phyloP scores from a whole-genome alignment of 2,113 vertebrate genomes.

The Odontophorus gujanensis region DNA sequence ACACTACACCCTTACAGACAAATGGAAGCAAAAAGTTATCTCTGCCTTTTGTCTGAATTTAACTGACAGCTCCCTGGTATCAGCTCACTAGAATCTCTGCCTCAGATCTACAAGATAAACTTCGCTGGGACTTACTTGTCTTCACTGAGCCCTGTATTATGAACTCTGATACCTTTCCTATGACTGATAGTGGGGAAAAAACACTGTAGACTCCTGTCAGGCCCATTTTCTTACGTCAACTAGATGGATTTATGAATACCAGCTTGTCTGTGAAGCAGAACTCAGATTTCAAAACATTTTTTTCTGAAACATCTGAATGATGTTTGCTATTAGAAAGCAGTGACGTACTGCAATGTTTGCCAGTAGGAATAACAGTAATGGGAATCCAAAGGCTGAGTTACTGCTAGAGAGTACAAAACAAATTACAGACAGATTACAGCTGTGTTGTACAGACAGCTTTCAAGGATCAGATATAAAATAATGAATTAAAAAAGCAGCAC shows the following conservation, averaged over 20 bases:
- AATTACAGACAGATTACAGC: not conserved
- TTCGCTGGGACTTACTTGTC: not conserved
- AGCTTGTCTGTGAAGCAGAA: not conserved
- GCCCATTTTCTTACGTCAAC: not conserved
- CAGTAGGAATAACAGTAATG: not conserved
- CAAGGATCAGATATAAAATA: not conserved
- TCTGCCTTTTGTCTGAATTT: not conserved
- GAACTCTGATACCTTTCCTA: not conserved
- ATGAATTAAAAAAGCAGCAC: not conserved
- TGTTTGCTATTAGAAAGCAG: not conserved
- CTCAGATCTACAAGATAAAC: not conserved
- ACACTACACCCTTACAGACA: not conserved
- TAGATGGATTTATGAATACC: not conserved
- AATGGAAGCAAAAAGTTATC: not conserved
- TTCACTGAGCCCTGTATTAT: not conserved
- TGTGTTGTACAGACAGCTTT: not conserved
- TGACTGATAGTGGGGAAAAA: not conserved
- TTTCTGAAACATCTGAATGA: not conserved
- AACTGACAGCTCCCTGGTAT: not conserved
- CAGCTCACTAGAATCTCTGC: not conserved
- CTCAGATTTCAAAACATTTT: slow-evolving; percentile 7
- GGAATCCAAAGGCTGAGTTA: not conserved
- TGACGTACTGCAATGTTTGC: not conserved
- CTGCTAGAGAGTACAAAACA: not conserved
- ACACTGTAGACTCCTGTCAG: not conserved